phyloP scores from a whole-genome alignment of 2,113 vertebrate genomes.

The Ornithorhynchus anatinus region DNA sequence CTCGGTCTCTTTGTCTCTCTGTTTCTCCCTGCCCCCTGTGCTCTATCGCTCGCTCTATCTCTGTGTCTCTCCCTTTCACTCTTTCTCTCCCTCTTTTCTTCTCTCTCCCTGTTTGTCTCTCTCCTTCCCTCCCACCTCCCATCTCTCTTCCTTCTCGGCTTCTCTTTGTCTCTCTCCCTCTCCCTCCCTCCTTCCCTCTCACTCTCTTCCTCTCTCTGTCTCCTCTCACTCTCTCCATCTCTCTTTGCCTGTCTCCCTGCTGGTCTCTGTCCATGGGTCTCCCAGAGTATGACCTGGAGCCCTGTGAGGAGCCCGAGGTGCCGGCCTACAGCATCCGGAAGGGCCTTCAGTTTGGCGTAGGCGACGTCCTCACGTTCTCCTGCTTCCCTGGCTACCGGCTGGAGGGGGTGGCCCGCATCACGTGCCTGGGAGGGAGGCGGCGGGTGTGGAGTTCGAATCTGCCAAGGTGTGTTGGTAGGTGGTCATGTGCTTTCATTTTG shows the following conservation, averaged over 20 bases:
- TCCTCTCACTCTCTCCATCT: neutral
- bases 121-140: neutral
- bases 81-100: too few species aligned
- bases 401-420: conserved; percentile 88
- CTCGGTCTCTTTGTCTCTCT: neutral
- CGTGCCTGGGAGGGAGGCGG: conserved; percentile 96
- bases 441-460: conserved; percentile 99
- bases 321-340: conserved; percentile 93
- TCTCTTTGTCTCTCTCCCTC: neutral
- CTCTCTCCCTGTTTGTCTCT: neutral
- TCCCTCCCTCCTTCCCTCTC: neutral
- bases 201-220: neutral
- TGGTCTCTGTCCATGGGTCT: neutral
- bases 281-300: conserved; percentile 94
- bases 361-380: conserved; percentile 90
- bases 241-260: neutral
- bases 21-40: neutral
- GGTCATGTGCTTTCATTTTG: conserved; percentile 95
- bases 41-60: fast-evolving
- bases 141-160: neutral
- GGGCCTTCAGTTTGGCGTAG: conserved; percentile 92
- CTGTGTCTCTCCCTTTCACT: neutral
- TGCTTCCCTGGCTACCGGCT: conserved; percentile 98
- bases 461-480: conserved; percentile 99
- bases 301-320: conserved; percentile 93